These are phyloP conservation scores for Scaptomyza reducta DNA, from an alignment of 2,888 invertebrate species.

Conservation along the genomic window DNA sequence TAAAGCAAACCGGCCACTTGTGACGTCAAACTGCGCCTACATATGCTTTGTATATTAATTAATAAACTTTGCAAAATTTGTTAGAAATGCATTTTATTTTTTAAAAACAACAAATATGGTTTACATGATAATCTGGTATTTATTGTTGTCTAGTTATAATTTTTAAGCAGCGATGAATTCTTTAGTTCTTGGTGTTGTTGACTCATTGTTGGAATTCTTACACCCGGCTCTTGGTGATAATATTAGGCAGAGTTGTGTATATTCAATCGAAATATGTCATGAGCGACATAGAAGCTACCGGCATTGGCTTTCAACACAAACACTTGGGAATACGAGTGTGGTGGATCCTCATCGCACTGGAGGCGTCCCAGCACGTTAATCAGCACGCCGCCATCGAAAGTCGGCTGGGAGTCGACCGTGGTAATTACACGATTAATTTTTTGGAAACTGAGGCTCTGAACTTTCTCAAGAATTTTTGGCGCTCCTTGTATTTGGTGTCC, in stretches of 20 bases:
- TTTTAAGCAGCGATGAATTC: not conserved
- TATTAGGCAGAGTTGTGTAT: conserved; percentile 91
- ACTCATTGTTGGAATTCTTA: not conserved
- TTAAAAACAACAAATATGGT: not conserved
- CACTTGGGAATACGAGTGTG: conserved; percentile 96
- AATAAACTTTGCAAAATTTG: not conserved
- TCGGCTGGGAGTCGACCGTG: conserved; percentile 97
- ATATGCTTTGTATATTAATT: not conserved
- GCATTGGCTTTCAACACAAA: conserved; percentile 95
- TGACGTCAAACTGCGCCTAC: conserved; percentile 3
- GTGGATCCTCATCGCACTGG: conserved; percentile 98
- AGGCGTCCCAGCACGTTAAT: conserved; percentile 98
- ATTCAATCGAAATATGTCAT: conserved; percentile 97
- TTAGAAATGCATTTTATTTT: not conserved
- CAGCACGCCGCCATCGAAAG: conserved; percentile 97
- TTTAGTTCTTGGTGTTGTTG: not conserved
- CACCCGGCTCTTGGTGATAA: conserved; percentile 3
- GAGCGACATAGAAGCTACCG: conserved; percentile 95
- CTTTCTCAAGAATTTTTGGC: conserved; percentile 97
- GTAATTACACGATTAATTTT: conserved; percentile 96
- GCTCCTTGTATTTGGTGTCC: conserved; percentile 96
- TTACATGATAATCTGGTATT: not conserved
- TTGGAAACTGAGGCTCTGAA: conserved; percentile 96
- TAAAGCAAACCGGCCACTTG: not conserved
- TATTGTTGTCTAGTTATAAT: not conserved